Conservation (phyloP, 2,113 vertebrate species). For the Sebastes fasciatus region DNA sequence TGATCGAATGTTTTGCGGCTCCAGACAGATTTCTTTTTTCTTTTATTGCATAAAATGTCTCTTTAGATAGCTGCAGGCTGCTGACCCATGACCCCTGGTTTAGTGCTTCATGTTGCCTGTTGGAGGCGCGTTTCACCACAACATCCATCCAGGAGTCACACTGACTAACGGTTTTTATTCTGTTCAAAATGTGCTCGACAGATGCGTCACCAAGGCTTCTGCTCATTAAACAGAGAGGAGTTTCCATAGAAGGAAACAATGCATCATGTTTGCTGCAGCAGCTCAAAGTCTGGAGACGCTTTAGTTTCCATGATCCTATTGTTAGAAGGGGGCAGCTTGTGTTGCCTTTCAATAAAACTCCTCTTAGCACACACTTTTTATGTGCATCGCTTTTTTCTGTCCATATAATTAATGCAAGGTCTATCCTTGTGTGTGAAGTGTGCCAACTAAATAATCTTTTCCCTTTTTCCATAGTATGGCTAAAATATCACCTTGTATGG, state of each 20-base stretch:
- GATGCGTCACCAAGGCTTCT: not conserved
- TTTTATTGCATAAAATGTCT: no score
- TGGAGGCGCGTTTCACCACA: slow-evolving; percentile 19
- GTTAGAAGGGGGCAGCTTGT: not conserved
- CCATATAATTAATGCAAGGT: not conserved
- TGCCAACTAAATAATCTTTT: not conserved
- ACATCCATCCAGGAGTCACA: not conserved
- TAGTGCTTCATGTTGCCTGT: no score
- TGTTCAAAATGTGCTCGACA: not conserved
- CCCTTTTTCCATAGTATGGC: not conserved
- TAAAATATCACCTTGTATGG: not conserved
- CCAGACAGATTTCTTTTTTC: no score
- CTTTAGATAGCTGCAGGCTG: no score
- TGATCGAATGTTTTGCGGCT: no score
- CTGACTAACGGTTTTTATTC: not conserved
- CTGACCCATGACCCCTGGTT: no score
- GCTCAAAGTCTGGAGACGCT: not conserved
- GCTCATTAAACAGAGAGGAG: not conserved
- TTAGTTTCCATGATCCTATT: not conserved
- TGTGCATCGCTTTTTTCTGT: not conserved
- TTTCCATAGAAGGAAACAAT: not conserved
- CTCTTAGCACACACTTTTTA: no score
- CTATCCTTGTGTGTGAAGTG: not conserved
- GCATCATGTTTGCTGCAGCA: not conserved
- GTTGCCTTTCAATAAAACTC: not conserved